A percentile compares a stretch with the other conserved stretches of the same genome.
phyloP scores from a whole-genome alignment of 2,797 vertebrate genomes.

The Sebastes paucispinis region DNA sequence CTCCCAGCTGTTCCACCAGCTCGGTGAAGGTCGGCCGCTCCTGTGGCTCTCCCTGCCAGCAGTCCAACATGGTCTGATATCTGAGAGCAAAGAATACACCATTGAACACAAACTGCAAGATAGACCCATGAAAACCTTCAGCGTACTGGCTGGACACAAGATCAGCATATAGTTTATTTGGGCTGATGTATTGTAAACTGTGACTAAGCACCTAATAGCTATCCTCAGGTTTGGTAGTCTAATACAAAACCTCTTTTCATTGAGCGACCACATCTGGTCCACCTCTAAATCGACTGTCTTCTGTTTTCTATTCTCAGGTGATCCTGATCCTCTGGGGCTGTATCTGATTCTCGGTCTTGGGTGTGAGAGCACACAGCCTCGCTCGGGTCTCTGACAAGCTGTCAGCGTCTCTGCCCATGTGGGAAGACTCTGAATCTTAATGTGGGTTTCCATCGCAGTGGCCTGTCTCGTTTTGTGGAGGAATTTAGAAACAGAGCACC shows the following conservation, averaged over 20 bases:
- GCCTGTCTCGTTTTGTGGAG: constrained; percentile 46
- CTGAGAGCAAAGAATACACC: constrained; percentile 66
- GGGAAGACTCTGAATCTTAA: constrained; percentile 59
- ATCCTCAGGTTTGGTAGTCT: not conserved
- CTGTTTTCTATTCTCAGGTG: constrained; percentile 17
- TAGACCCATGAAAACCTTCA: not conserved
- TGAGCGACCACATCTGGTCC: constrained; percentile 46
- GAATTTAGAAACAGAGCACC: constrained; percentile 58
- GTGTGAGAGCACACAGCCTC: constrained; percentile 38
- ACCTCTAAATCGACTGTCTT: constrained; percentile 30
- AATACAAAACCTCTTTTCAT: constrained; percentile 15
- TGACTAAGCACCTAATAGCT: not conserved
- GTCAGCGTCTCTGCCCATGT: constrained; percentile 73
- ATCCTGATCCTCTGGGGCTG: constrained; percentile 31
- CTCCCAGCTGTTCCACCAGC: constrained; percentile 90
- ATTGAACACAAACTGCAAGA: constrained; percentile 14
- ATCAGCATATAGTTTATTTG: not conserved
- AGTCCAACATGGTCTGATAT: constrained; percentile 95
- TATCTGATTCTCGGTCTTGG: constrained; percentile 47
- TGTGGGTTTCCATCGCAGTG: constrained; percentile 46
- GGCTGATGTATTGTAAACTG: not conserved
- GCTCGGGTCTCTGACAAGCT: constrained; percentile 64
- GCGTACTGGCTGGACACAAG: not conserved
- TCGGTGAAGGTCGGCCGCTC: constrained; percentile 90
- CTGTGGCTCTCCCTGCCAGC: constrained; percentile 88